Percentiles rank a stretch among this genome's conserved stretches.
phyloP scores from a whole-genome alignment of 2,113 vertebrate species.

The Peromyscus californicus region DNA sequence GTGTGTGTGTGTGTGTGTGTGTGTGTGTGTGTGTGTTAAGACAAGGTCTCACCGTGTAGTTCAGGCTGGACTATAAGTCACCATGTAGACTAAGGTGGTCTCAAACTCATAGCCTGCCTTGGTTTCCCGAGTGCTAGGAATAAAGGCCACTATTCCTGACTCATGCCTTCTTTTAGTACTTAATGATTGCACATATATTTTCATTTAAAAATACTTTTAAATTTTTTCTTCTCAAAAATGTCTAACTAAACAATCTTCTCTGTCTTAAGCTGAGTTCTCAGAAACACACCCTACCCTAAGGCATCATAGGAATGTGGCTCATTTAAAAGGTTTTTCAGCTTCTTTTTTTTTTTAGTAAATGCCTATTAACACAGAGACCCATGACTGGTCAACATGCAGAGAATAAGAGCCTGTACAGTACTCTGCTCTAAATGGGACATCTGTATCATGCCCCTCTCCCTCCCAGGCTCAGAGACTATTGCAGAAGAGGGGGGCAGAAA shows the following conservation, averaged over 20 bases:
- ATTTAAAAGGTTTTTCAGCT: slow-evolving; percentile 31
- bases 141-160: neutral
- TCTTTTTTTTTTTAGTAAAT: neutral
- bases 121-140: neutral
- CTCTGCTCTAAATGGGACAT: neutral
- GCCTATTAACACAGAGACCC: neutral
- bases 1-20: neutral
- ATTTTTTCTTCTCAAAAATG: slow-evolving; percentile 29
- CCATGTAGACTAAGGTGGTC: neutral
- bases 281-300: slow-evolving; percentile 8
- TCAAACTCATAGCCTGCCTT: neutral
- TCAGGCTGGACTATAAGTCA: neutral
- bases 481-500: neutral
- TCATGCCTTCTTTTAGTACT: slow-evolving; percentile 22
- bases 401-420: neutral
- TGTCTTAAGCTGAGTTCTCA: neutral
- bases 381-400: neutral
- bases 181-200: neutral
- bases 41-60: neutral
- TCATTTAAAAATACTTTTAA: neutral
- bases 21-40: neutral
- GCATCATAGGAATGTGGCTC: neutral
- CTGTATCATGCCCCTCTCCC: no score
- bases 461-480: neutral
- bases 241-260: neutral